Conservation (phyloP, 2,888 invertebrate species). For the Marronus borbonicus region DNA sequence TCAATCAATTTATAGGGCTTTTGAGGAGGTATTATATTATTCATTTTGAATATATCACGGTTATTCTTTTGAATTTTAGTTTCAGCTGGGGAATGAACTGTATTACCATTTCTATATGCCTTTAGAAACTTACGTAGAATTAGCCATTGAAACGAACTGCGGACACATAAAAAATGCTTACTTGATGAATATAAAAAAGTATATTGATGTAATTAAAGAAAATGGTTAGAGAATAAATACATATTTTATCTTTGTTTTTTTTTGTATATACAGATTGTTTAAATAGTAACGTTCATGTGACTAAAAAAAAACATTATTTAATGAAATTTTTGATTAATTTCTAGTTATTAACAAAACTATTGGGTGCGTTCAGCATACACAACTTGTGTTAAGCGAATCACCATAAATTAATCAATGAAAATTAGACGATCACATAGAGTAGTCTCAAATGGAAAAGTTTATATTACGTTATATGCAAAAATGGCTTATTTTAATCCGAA, state of each 20-base stretch:
- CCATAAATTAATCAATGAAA: too few species aligned
- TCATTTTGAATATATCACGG: not conserved
- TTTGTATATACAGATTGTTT: too few species aligned
- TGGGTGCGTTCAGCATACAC: too few species aligned
- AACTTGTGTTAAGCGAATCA: too few species aligned
- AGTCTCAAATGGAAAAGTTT: too few species aligned
- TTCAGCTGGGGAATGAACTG: constrained; percentile 79
- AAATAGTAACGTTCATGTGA: too few species aligned
- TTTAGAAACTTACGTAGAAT: constrained; percentile 73
- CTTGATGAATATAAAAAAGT: constrained; percentile 68
- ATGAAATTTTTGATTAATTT: too few species aligned
- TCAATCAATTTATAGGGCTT: constrained; percentile 78
- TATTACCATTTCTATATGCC: constrained; percentile 76
- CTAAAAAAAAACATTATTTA: too few species aligned
- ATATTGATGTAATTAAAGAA: constrained; percentile 67
- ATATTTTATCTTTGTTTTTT: not conserved
- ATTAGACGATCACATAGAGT: too few species aligned
- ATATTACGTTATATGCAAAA: too few species aligned
- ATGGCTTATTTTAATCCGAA: too few species aligned
- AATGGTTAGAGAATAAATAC: constrained; percentile 45
- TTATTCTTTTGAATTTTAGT: constrained; percentile 67
- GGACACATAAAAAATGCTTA: constrained; percentile 76
- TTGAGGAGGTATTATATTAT: constrained; percentile 71
- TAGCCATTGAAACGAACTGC: constrained; percentile 76
- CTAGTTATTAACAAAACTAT: too few species aligned